These are phyloP conservation scores for Chiridota heheva DNA, from an alignment of 35 echinoderm and acorn worm genomes.

Conservation along the genomic window DNA sequence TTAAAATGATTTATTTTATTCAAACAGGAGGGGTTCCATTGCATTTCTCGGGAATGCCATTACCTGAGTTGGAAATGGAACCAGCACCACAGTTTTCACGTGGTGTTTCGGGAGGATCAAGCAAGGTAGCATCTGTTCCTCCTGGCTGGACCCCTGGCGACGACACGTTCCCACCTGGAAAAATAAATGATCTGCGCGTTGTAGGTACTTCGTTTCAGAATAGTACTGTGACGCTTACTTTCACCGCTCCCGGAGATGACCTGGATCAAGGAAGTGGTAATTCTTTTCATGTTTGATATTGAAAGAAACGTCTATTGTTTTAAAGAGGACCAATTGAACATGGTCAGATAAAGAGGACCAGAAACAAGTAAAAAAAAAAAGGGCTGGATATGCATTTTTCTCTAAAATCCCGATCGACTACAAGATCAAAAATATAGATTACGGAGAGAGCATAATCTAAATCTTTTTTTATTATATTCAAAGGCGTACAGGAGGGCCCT, in stretches of 20 bases:
- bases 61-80: not conserved
- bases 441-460: no score
- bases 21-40: not conserved
- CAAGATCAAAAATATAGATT: no score
- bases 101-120: constrained; percentile 17
- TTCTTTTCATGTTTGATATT: not conserved
- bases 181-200: constrained; percentile 15
- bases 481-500: no score
- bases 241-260: constrained; percentile 32
- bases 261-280: constrained; percentile 29
- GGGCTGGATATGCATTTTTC: no score
- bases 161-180: constrained; percentile 2
- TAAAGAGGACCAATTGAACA: not conserved
- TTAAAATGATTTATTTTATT: no score
- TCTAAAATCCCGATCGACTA: no score
- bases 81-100: not conserved
- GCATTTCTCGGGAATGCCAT: constrained; percentile 11
- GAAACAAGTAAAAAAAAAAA: no score
- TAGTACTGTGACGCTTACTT: constrained; percentile 2
- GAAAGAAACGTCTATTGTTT: not conserved
- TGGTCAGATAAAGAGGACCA: no score
- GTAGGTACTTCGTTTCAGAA: constrained; percentile 1
- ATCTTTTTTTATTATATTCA: no score
- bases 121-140: not conserved
- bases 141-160: constrained; percentile 1